Conservation (phyloP, 2,113 vertebrate species). For the Rhegmatorhina hoffmannsi region DNA sequence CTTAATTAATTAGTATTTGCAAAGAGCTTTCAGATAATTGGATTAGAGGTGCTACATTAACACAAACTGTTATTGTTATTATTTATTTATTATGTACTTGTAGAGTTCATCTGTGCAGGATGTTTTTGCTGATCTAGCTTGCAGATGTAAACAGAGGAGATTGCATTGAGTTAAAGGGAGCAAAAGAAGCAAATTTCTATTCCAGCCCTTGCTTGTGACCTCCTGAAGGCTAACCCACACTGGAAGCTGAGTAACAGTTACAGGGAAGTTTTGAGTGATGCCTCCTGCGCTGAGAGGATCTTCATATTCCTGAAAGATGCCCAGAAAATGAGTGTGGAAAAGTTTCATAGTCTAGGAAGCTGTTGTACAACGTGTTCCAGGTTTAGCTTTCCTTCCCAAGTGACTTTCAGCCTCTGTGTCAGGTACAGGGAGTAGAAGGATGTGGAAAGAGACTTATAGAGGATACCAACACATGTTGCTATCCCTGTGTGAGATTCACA, state of each 20-base stretch:
- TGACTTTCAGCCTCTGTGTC: neutral
- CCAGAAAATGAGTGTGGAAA: neutral
- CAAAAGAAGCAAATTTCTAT: neutral
- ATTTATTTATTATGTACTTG: slow-evolving; percentile 63
- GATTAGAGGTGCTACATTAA: slow-evolving; percentile 68
- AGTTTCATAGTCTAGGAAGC: neutral
- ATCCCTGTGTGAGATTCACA: neutral
- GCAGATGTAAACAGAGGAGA: neutral
- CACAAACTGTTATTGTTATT: slow-evolving; percentile 67
- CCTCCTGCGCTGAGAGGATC: neutral
- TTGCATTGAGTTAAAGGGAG: neutral
- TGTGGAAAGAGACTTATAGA: accelerated
- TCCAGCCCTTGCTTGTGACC: neutral
- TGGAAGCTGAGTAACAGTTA: neutral
- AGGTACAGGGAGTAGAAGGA: no score
- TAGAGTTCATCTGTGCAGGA: slow-evolving; percentile 29
- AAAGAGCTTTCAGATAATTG: slow-evolving; percentile 68
- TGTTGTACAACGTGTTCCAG: accelerated
- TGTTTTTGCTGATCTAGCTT: slow-evolving; percentile 35
- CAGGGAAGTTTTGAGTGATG: neutral
- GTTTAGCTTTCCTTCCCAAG: neutral
- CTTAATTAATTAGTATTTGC: slow-evolving; percentile 71
- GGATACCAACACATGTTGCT: neutral
- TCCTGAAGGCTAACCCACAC: neutral
- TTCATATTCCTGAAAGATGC: neutral